Conservation (phyloP, 2,797 vertebrate genomes). For the Hydrocynus forskahlii region DNA sequence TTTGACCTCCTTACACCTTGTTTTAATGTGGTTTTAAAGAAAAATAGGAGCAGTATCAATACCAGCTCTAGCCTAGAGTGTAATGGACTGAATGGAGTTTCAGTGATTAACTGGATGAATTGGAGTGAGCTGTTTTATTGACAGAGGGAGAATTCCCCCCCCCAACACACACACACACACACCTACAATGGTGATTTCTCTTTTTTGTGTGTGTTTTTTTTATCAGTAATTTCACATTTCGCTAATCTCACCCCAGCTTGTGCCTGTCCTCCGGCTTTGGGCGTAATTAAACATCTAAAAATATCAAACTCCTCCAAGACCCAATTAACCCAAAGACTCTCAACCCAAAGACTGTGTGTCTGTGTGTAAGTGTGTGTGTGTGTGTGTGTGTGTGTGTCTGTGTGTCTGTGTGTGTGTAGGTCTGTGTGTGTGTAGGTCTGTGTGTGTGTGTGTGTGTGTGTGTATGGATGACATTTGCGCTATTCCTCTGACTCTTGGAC, state of each 20-base stretch:
- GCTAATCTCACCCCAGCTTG: slow-evolving; percentile 70
- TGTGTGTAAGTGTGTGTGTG: slow-evolving; percentile 12
- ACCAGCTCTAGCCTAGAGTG: too few species aligned
- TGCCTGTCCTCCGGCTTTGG: slow-evolving; percentile 70
- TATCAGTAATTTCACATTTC: slow-evolving; percentile 35
- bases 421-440: slow-evolving; percentile 5
- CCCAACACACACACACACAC: neutral
- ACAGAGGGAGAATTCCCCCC: too few species aligned
- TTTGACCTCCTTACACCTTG: too few species aligned
- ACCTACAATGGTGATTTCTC: neutral
- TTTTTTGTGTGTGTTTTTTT: slow-evolving; percentile 54
- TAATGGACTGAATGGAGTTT: too few species aligned
- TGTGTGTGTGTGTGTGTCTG: neutral
- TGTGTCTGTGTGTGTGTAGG: slow-evolving; percentile 8
- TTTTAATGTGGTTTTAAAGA: too few species aligned
- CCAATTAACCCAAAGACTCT: slow-evolving; percentile 81
- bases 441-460: slow-evolving; percentile 6
- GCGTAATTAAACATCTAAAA: slow-evolving; percentile 84
- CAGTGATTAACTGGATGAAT: neutral
- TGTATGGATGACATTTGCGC: slow-evolving; percentile 53
- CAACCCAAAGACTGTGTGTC: neutral
- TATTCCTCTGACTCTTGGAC: slow-evolving; percentile 47
- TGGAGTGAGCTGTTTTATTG: too few species aligned
- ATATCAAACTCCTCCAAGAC: slow-evolving; percentile 83
- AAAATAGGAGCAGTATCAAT: too few species aligned